Conservation (phyloP, 2,113 vertebrate species). For the Blennius ocellaris region DNA sequence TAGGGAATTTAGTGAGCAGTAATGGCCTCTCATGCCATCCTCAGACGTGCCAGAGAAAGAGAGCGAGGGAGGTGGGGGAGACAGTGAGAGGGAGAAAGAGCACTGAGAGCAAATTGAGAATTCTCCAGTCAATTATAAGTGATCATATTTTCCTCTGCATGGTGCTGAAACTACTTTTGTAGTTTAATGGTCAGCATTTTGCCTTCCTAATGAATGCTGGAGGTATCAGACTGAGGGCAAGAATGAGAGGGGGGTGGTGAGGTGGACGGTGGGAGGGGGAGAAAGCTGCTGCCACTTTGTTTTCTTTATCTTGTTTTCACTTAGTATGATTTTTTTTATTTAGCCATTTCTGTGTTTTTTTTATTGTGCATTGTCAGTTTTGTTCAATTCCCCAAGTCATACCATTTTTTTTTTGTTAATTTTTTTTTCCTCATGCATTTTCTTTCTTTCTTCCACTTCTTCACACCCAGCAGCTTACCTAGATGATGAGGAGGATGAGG, state of each 20-base stretch:
- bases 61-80: constrained; percentile 25
- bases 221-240: constrained; percentile 48
- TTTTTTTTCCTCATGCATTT: constrained; percentile 32
- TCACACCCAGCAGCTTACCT: constrained; percentile 69
- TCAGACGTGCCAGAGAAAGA: constrained; percentile 53
- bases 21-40: constrained; percentile 76
- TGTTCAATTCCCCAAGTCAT: constrained; percentile 17
- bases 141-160: constrained; percentile 68
- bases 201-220: constrained; percentile 68
- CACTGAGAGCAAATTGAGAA: constrained; percentile 58
- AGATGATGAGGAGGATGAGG: constrained; percentile 75
- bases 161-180: constrained; percentile 57
- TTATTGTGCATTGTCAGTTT: constrained; percentile 18
- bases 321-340: not conserved
- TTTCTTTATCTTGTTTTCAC: constrained; percentile 1
- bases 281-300: constrained; percentile 4
- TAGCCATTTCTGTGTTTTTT: not conserved
- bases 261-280: constrained; percentile 8
- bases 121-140: constrained; percentile 71
- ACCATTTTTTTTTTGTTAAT: constrained; percentile 30
- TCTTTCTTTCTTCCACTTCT: constrained; percentile 18
- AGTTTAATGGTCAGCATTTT: constrained; percentile 71
- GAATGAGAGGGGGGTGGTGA: constrained; percentile 10
- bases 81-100: constrained; percentile 27
- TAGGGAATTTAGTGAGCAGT: constrained; percentile 78